Evolutionary conservation across 2,797 vertebrate species (phyloP), one percentile per base, ranked within the genome.

Genomic region (Acestrorhynchus altus): DNA sequence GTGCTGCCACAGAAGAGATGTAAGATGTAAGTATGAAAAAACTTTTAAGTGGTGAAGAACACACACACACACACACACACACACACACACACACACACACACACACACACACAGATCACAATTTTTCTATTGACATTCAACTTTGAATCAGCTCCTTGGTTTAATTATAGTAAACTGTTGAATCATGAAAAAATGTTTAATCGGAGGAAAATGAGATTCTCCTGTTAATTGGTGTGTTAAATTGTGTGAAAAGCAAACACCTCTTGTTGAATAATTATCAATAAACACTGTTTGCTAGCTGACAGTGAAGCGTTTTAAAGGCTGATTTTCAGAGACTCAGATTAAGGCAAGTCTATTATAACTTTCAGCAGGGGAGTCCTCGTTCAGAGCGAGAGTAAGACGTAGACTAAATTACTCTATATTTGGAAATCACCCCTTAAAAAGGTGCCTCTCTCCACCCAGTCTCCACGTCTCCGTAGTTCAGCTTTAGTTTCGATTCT

Each of bases 321-420:
- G 24, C 56, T 26, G 40, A 10, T 66, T 46, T 28, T 28, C 44
- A 18, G 44, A 67, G 16, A 35, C 67, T n/a, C 31, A 12, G 49
- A 20, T 12, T 39, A 40, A 22, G 35, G 22, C 26, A n/a, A 28
- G 24, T 39, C 20, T 16, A 1, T 28, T 11, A 24, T 49, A 24
- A 44, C 61, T 71, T 69, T 52, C 16, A 12, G 61, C 59, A 31
- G n/a, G 31, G 44, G 35, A 70, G 40, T 65, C 47, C 57, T 59
- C 73, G 80, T 80, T 80, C 63, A 78, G 4, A 20, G 66, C 39
- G 31, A 52, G 69, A 84, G 63, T 31, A 8, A 49, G 49, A 69
- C 28, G 20, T n/a, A 28, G 28, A 39, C 31, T 39, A 51, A 28
- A n/a, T 22, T 42, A 16, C 9, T 61, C 16, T 39, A 42, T 40